Percentiles rank a stretch among this genome's conserved stretches.
Conservation (phyloP, 2,888 invertebrate genomes). For the Caenorhabditis zanzibari region DNA sequence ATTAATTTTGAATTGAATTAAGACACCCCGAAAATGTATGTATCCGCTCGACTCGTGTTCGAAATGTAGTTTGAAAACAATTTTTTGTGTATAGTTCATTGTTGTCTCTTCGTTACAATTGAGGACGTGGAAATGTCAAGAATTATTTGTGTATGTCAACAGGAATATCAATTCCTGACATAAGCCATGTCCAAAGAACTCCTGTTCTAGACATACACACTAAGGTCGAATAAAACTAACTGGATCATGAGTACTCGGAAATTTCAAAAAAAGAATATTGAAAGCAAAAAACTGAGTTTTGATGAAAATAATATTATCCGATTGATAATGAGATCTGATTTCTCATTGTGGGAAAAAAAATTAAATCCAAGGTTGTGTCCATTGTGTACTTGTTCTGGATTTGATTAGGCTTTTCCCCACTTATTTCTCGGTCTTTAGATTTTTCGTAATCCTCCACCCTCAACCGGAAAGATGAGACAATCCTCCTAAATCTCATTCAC, state of each 20-base stretch:
- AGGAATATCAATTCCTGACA: background rate
- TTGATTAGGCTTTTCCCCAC: background rate
- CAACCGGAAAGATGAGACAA: slow-evolving; percentile 11
- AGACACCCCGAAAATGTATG: too few species aligned
- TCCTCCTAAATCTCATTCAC: slow-evolving; percentile 10
- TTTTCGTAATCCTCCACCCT: slow-evolving; percentile 7
- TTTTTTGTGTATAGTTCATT: too few species aligned
- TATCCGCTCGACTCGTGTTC: too few species aligned
- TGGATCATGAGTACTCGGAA: background rate
- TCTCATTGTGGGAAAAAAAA: background rate
- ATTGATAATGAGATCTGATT: background rate
- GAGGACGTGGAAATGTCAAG: too few species aligned
- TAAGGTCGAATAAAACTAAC: too few species aligned
- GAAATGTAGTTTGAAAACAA: too few species aligned
- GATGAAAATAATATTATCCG: background rate
- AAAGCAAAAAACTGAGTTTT: background rate
- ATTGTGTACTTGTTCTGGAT: background rate
- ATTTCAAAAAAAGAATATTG: background rate
- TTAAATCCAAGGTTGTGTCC: background rate
- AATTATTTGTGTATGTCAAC: background rate
- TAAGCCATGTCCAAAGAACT: background rate
- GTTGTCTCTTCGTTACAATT: too few species aligned
- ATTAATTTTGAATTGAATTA: too few species aligned
- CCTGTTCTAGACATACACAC: too few species aligned
- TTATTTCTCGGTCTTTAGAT: background rate